Conservation (phyloP, 1,140 invertebrate genomes). For the Eciton burchellii region DNA sequence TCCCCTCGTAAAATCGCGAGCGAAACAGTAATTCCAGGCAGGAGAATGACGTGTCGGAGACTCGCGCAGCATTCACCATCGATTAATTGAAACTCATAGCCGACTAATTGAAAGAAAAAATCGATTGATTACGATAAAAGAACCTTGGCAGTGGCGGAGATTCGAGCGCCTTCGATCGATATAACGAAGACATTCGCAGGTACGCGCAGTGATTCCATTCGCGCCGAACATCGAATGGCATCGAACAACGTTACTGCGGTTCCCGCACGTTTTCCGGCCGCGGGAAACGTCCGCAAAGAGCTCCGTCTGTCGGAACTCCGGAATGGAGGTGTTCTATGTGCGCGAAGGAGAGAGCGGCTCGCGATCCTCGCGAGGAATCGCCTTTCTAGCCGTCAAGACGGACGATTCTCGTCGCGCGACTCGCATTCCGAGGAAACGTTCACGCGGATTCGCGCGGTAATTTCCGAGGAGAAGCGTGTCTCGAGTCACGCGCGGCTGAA, state of each 20-base stretch:
- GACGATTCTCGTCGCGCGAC: constrained; percentile 2
- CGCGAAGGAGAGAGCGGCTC: too few species aligned
- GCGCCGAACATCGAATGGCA: background rate
- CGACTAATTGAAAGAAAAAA: constrained; percentile 27
- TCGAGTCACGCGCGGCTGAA: constrained; percentile 15
- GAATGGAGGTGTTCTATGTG: too few species aligned
- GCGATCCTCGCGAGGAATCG: too few species aligned
- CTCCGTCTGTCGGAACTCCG: constrained; percentile 32
- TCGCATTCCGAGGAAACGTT: constrained; percentile 21
- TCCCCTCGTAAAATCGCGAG: background rate
- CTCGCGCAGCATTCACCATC: background rate
- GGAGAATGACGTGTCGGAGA: background rate
- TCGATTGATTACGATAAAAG: constrained; percentile 10
- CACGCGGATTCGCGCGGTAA: constrained; percentile 21
- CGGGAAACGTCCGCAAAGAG: background rate
- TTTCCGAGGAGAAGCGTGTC: constrained; percentile 18
- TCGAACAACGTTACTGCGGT: constrained; percentile 66
- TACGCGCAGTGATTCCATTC: constrained; percentile 21
- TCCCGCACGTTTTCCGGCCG: constrained; percentile 8
- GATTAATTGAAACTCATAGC: too few species aligned
- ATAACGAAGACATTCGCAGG: background rate
- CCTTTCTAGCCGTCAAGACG: too few species aligned
- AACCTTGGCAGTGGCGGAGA: background rate
- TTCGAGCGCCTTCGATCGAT: background rate
- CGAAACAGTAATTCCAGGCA: background rate